These are phyloP conservation scores for Chaetodon auriga DNA, from an alignment of 2,113 vertebrate species.

Conservation along the genomic window DNA sequence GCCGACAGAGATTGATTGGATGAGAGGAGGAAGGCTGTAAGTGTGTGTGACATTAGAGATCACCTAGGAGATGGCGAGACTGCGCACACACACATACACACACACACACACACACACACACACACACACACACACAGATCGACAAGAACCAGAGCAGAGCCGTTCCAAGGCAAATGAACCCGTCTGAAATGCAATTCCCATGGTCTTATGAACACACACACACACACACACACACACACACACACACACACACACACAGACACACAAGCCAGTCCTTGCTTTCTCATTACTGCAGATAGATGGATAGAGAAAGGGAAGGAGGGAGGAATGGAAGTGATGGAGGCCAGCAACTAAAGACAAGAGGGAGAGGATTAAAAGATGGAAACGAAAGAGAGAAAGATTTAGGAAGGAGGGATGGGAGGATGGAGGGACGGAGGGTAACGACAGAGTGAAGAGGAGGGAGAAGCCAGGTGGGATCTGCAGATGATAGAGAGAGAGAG, in stretches of 20 bases:
- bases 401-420: slow-evolving; percentile 8
- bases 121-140: slow-evolving; percentile 42
- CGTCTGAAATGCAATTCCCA: slow-evolving; percentile 77
- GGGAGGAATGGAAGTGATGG: slow-evolving; percentile 10
- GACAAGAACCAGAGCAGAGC: slow-evolving; percentile 58
- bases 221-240: slow-evolving; percentile 44
- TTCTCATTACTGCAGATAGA: slow-evolving; percentile 76
- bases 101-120: slow-evolving; percentile 23
- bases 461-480: slow-evolving; percentile 33
- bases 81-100: slow-evolving; percentile 15
- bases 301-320: slow-evolving; percentile 10
- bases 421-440: background rate
- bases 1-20: slow-evolving; percentile 62
- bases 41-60: slow-evolving; percentile 65
- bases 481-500: slow-evolving; percentile 51
- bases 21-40: slow-evolving; percentile 53
- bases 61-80: slow-evolving; percentile 56
- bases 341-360: slow-evolving; percentile 13
- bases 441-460: slow-evolving; percentile 4
- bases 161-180: slow-evolving; percentile 67
- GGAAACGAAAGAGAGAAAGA: background rate
- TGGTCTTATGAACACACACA: slow-evolving; percentile 59
- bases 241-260: slow-evolving; percentile 27
- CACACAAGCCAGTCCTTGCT: slow-evolving; percentile 61
- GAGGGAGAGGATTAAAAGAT: slow-evolving; percentile 5